Percentiles rank a stretch among this genome's conserved stretches.
Conservation (phyloP, 2,113 vertebrate genomes). For the Caloenas nicobarica region DNA sequence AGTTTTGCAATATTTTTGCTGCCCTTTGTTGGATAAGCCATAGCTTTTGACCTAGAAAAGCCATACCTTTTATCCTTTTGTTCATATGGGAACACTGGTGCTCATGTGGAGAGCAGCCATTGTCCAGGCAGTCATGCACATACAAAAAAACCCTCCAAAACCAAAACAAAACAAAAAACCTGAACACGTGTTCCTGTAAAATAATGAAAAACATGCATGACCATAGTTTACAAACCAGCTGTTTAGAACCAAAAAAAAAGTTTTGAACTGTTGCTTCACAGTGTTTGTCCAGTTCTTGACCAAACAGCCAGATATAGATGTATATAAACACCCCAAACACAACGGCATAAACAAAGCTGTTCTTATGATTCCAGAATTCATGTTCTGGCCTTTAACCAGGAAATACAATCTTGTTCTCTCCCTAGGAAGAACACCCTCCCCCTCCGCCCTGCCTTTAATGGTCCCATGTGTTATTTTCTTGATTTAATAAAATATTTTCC, state of each 20-base stretch:
- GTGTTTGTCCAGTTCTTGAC: neutral
- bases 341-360: conserved; percentile 4
- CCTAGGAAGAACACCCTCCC: neutral
- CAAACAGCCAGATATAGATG: neutral
- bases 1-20: neutral
- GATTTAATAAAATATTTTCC: neutral
- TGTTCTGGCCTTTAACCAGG: neutral
- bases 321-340: neutral
- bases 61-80: neutral
- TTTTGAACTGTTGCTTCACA: neutral
- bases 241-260: neutral
- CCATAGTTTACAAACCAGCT: neutral
- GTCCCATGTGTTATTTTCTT: neutral
- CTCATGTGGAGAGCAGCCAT: neutral
- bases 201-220: neutral
- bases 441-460: neutral
- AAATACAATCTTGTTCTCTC: neutral
- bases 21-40: neutral
- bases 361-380: neutral
- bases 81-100: neutral
- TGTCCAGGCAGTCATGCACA: neutral
- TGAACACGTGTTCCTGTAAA: neutral
- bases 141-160: neutral
- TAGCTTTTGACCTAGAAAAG: neutral
- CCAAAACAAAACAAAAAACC: too few relatives aligned